A percentile compares a stretch with the other conserved stretches of the same genome.
Evolutionary conservation across 2,113 vertebrate genomes (phyloP).

Genomic region (Mobula hypostoma): DNA sequence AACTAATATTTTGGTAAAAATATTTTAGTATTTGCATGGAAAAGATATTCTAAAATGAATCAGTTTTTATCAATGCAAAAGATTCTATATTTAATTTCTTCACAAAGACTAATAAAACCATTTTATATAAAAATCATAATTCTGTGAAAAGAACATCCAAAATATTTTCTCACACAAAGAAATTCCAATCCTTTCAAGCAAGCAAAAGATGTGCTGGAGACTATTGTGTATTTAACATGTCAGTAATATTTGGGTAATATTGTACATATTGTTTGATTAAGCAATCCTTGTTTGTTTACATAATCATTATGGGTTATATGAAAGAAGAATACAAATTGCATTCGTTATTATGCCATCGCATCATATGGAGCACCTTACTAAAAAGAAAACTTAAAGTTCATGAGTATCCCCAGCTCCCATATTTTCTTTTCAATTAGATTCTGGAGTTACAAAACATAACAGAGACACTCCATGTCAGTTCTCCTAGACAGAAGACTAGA

Average conservation of each 20-base stretch:
- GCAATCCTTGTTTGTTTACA: too few species aligned
- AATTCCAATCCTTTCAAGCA: slow-evolving; percentile 3
- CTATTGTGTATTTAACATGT: too few species aligned
- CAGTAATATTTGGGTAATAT: too few species aligned
- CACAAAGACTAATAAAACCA: not conserved
- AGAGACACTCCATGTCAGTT: not conserved
- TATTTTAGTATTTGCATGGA: not conserved
- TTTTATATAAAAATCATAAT: not conserved
- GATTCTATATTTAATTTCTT: not conserved
- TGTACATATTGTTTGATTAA: too few species aligned
- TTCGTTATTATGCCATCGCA: too few species aligned
- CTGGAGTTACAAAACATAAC: too few species aligned
- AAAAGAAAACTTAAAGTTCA: too few species aligned
- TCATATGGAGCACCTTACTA: too few species aligned
- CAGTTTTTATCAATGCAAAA: not conserved
- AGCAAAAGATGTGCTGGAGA: not conserved
- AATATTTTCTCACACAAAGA: not conserved
- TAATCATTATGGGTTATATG: too few species aligned
- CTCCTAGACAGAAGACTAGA: slow-evolving; percentile 11
- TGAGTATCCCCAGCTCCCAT: too few species aligned
- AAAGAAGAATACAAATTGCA: too few species aligned
- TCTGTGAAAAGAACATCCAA: not conserved
- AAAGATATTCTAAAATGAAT: not conserved
- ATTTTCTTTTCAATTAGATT: too few species aligned
- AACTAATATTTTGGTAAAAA: not conserved